Evolutionary conservation across 1,140 invertebrate species (phyloP).

Genomic region (Spodoptera litura): DNA sequence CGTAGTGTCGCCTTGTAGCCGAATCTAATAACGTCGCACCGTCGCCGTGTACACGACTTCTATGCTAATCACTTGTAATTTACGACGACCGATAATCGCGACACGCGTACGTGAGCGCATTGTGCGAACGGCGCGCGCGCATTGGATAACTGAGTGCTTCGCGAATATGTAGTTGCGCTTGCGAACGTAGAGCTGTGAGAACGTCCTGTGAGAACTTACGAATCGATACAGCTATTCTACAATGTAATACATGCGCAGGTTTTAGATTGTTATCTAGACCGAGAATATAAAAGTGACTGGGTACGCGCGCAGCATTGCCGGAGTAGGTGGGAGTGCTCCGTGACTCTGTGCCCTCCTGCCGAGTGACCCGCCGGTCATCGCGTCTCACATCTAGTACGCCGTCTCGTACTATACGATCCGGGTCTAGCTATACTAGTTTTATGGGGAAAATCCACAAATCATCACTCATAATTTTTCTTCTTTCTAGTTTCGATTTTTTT

Average conservation of each 20-base stretch:
- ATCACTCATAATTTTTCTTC: not conserved
- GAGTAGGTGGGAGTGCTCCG: constrained; percentile 49
- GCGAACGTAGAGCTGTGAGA: constrained; percentile 17
- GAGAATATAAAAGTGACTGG: constrained; percentile 56
- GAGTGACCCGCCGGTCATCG: constrained; percentile 64
- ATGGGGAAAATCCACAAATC: constrained; percentile 25
- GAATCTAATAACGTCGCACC: constrained; percentile 77
- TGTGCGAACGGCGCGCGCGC: constrained; percentile 72
- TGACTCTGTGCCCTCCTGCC: constrained; percentile 57
- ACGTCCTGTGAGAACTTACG: constrained; percentile 58
- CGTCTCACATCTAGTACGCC: constrained; percentile 60
- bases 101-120: constrained; percentile 79
- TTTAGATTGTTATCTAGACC: constrained; percentile 56
- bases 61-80: constrained; percentile 84
- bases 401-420: constrained; percentile 52
- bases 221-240: constrained; percentile 60
- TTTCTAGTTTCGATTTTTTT: too few relatives aligned
- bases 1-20: constrained; percentile 70
- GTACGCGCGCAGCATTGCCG: constrained; percentile 54
- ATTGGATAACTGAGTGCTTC: constrained; percentile 48
- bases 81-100: constrained; percentile 83
- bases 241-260: constrained; percentile 40
- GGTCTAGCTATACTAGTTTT: constrained; percentile 46
- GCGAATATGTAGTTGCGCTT: constrained; percentile 42
- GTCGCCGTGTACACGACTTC: constrained; percentile 78